These are phyloP conservation scores for Syndactyla subalaris DNA, from an alignment of 2,797 vertebrate species.

Conservation along the genomic window DNA sequence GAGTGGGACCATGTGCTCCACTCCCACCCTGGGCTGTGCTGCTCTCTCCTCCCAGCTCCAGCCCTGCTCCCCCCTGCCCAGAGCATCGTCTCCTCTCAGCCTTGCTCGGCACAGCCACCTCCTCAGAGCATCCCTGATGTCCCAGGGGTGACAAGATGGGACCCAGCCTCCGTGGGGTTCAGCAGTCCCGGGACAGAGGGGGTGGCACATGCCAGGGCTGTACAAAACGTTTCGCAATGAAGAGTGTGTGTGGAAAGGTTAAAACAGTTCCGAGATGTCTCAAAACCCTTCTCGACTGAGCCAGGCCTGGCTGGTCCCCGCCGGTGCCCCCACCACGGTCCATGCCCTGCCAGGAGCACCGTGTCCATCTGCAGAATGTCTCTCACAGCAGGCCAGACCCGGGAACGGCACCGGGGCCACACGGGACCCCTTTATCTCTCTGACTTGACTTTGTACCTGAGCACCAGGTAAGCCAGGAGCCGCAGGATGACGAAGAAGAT, in stretches of 20 bases:
- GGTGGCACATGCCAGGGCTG: slow-evolving; percentile 32
- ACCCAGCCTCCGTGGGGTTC: not conserved
- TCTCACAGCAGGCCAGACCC: slow-evolving; percentile 18
- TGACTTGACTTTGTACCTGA: slow-evolving; percentile 96
- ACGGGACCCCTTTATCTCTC: slow-evolving; percentile 83
- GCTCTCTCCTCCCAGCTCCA: not conserved
- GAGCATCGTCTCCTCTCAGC: not conserved
- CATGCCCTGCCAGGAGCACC: not conserved
- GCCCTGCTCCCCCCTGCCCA: not conserved
- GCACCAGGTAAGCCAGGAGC: slow-evolving; percentile 92
- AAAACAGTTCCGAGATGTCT: slow-evolving; percentile 77
- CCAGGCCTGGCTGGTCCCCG: slow-evolving; percentile 33
- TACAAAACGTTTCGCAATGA: slow-evolving; percentile 62
- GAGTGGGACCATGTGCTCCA: fast-evolving
- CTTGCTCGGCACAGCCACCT: not conserved
- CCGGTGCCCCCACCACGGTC: not conserved
- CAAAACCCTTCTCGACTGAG: slow-evolving; percentile 70
- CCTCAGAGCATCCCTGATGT: fast-evolving
- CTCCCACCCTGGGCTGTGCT: not conserved
- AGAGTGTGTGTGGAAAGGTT: slow-evolving; percentile 71
- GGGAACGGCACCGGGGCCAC: not conserved
- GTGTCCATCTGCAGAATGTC: not conserved
- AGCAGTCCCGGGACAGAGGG: not conserved
- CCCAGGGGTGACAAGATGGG: not conserved
- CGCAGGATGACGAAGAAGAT: slow-evolving; percentile 91